These are phyloP conservation scores for Geopemphigus sp. DNA, from an alignment of 1,140 invertebrate genomes.

Conservation along the genomic window DNA sequence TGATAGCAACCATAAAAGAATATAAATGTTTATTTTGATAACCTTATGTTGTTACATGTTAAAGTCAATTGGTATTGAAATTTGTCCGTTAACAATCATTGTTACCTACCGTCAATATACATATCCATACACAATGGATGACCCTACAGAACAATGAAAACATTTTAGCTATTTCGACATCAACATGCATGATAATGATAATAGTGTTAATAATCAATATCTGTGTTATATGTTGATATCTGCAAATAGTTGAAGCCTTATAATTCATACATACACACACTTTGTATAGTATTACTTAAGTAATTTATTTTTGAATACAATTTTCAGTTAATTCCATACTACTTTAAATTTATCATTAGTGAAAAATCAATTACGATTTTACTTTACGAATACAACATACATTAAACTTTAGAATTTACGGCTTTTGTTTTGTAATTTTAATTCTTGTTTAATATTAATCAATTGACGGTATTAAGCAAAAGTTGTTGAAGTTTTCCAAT, in stretches of 20 bases:
- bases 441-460: not conserved
- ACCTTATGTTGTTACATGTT: too few relatives aligned
- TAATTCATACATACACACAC: not conserved
- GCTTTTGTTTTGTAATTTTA: too few relatives aligned
- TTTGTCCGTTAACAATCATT: conserved; percentile 26
- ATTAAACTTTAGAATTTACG: too few relatives aligned
- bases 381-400: not conserved
- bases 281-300: not conserved
- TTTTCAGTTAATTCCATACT: too few relatives aligned
- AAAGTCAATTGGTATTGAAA: conserved; percentile 45
- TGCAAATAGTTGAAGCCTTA: too few relatives aligned
- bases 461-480: not conserved
- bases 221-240: too few relatives aligned
- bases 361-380: conserved; percentile 18
- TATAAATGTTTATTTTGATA: too few relatives aligned
- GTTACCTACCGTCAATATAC: conserved; percentile 35
- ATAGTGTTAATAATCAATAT: conserved; percentile 4
- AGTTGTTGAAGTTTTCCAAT: not conserved
- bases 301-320: too few relatives aligned
- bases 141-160: conserved; percentile 28
- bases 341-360: not conserved
- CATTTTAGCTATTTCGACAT: conserved; percentile 29
- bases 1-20: not conserved
- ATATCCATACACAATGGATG: conserved; percentile 15
- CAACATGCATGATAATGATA: conserved; percentile 17